Evolutionary conservation across 2,113 vertebrate genomes (phyloP).

Genomic region (Gopherus flavomarginatus): DNA sequence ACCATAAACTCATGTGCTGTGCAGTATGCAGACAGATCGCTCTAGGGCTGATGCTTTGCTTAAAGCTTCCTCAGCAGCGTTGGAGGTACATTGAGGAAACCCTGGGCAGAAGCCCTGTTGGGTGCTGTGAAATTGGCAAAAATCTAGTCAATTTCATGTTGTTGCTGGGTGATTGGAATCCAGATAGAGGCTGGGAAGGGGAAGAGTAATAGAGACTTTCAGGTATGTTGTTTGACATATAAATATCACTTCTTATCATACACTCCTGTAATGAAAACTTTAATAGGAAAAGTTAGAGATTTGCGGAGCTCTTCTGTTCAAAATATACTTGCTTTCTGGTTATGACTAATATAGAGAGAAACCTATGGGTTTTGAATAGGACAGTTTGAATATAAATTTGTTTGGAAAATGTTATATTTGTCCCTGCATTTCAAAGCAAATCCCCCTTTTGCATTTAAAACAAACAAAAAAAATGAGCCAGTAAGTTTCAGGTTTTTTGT

Average conservation of each 20-base stretch:
- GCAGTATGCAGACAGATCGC: neutral
- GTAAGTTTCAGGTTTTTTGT: neutral
- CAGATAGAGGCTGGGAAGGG: neutral
- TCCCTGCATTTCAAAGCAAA: neutral
- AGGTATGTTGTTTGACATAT: neutral
- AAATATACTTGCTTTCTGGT: slow-evolving; percentile 1
- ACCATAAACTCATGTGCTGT: neutral
- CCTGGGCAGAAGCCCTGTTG: neutral
- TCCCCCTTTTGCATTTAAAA: neutral
- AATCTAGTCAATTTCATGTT: neutral
- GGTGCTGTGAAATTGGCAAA: neutral
- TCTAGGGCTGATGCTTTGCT: neutral
- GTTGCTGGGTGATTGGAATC: neutral
- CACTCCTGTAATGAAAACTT: neutral
- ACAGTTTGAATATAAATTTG: neutral
- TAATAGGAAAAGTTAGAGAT: neutral
- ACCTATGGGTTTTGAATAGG: fast-evolving
- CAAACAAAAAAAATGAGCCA: neutral
- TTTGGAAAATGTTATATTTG: neutral
- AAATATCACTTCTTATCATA: neutral
- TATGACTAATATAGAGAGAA: neutral
- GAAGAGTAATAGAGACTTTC: neutral
- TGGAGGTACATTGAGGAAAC: neutral
- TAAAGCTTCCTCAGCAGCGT: fast-evolving
- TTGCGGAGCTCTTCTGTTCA: neutral